Base-by-base conservation (phyloP, 2,113 vertebrate genomes). In the Limanda limanda region DNA sequence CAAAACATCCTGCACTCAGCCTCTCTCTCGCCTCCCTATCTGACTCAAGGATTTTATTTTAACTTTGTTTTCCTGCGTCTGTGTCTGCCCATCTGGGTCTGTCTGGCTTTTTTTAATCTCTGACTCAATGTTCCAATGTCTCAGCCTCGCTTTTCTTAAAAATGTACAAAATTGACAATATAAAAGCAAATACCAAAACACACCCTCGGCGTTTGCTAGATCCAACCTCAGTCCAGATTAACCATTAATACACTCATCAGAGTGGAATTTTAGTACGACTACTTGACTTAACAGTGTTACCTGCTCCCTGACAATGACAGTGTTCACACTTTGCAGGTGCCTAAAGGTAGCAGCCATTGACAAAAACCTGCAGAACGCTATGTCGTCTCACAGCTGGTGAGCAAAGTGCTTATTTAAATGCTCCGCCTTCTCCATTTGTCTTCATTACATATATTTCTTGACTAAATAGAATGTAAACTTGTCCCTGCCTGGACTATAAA, bases 1-100 rank as follows among this genome's bases (percentile, higher is more conserved):
- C 66, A 86, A 86, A 87, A 86, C 79, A 86, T 81, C 83, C 83
- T 83, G 83, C 48, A 21, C 69, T 79, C 63, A 68, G 54, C 48
- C 57, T 77, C 70, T 77, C 70, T 69, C 57, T 51, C 5, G 12
- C 64, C 72, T 48, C 35, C 52, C 48, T 61, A 37, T 73, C 40
- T 37, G 55, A 48, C 24, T 66, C 17, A 20, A 51, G 18, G 57
- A 27, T 70, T 71, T 63, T 48, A 56, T 23, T 56, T 31, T 31
- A 17, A 35, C 52, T 65, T 67, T 62, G 23, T 75, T 77, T 73
- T 54, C 70, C 56, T 57, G 25, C 31, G 27, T 67, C 68, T 74
- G 18, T 52, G 63, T 64, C 60, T 71, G 40, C 18, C 27, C 21
- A 42, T 67, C 68, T 74, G 18, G 15, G 25, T 21, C 56, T 21